Base-by-base conservation (phyloP, 2,797 vertebrate species). In the Sternarchorhynchus goeldii region DNA sequence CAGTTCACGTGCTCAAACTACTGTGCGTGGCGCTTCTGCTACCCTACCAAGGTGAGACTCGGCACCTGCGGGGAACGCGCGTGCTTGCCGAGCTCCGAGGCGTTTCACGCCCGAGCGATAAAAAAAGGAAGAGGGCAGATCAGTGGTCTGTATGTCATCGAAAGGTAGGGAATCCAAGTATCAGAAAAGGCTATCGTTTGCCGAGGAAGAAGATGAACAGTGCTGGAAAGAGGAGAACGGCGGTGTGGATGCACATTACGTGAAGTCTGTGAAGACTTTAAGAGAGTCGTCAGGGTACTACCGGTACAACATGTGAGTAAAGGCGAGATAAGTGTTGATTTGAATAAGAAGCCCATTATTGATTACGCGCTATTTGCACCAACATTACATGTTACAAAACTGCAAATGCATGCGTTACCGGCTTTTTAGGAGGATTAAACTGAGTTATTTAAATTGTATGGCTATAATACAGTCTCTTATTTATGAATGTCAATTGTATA, bases 161-260 rank as follows among this genome's bases (percentile, higher is more conserved):
- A 82, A 82, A 68, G 76, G 60, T 65, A 78, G 76, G 53, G 63
- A 65, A 45, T 75, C 81, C 65, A 77, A 39, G 63, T 56, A 76
- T 63, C 64, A 74, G 25, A 81, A 81, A 73, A 70, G 78, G 75
- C 81, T 80, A 17, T 88, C 86, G 12, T 85, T 86, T 36, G 85
- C 83, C n/a, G 87, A 82, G 78, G 81, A 85, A 39, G 86, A 88
- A 66, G 86, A 84, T 76, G 86, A 86, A 67, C 83, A 80, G 72
- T 63, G 82, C 64, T 82, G 83, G 80, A 88, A 87, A 80, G 84
- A 87, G 74, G 86, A 89, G 77, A 89, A 88, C 85, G 86, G 88
- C 64, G 82, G 82, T 69, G 72, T 87, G 85, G 85, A 84, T 72
- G 77, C 83, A 79, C 84, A 78, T 82, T 50, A 85, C 85, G 14